These are phyloP conservation scores for Dromococcyx pavoninus DNA, from an alignment of 2,797 vertebrate species.

Conservation along the genomic window DNA sequence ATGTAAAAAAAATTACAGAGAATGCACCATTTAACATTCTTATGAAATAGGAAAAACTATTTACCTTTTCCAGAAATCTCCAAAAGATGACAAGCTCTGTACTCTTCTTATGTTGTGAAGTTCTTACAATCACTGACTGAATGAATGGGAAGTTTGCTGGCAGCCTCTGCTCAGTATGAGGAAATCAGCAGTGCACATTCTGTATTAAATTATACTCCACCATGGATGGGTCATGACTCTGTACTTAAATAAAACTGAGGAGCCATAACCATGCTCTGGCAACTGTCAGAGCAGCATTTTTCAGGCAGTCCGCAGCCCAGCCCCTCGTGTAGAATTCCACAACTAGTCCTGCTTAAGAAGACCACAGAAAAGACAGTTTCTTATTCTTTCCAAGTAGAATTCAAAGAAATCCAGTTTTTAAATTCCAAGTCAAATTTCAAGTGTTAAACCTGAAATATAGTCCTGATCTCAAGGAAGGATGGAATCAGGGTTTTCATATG, in stretches of 20 bases:
- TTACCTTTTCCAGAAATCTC: not conserved
- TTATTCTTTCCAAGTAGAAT: not conserved
- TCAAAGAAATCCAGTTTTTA: not conserved
- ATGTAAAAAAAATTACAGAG: not conserved
- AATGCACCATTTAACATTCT: not conserved
- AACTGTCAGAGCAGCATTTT: not conserved
- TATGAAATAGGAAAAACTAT: not conserved
- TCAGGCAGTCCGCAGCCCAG: not conserved
- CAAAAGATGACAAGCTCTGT: not conserved
- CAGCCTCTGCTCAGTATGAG: not conserved
- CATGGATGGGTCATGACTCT: accelerated
- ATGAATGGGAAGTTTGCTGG: not conserved
- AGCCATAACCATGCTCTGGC: not conserved
- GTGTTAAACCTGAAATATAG: not conserved
- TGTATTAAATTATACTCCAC: not conserved
- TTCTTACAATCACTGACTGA: not conserved
- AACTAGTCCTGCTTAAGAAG: not conserved
- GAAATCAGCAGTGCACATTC: not conserved
- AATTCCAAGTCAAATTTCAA: not conserved
- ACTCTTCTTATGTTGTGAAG: not conserved
- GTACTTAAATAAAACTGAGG: no score
- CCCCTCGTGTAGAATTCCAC: not conserved
- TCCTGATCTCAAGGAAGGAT: not conserved
- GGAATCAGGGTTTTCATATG: no score
- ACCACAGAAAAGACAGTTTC: not conserved